Evolutionary conservation across 2,113 vertebrate genomes (phyloP), one percentile per base, ranked within the genome.

Genomic region (Garra rufa): DNA sequence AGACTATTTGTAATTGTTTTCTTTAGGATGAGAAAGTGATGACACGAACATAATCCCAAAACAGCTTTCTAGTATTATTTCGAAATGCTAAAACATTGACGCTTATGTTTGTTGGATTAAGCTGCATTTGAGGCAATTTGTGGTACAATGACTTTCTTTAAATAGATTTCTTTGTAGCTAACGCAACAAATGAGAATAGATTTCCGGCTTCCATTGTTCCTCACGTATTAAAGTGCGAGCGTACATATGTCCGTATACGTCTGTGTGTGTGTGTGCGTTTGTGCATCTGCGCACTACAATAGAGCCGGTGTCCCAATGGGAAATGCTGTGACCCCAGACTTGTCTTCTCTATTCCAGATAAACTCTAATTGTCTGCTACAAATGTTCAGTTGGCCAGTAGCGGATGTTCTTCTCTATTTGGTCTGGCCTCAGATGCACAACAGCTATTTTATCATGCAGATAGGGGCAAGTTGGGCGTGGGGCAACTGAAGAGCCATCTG

Each of bases 331-430:
- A 95, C 95, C 94, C 93, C 92, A 78, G 92, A 87, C 94, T 94
- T 95, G 95, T 95, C 94, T 95, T 91, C 88, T 95, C 94, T 94
- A 95, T 95, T 92, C 88, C 93, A 93, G 93, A 95, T 95, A 94
- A 95, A 95, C 94, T 95, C 93, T 94, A 94, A 95, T 95, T 95
- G 94, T 95, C 93, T 95, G 92, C 93, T 95, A 95, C 95, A 95
- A 95, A 94, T 95, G 95, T 95, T 95, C 92, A 90, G 91, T 93
- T 92, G 93, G 92, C 92, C 92, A 92, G 90, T 89, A 91, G 91
- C 92, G 93, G 92, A 95, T 94, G 94, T 95, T 94, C 91, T 88
- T 91, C 91, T 94, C 92, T 93, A 93, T 94, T 94, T 90, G 91
- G 76, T 91, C 86, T 92, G 93, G 93, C 92, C 92, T 94, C 93